Evolutionary conservation across 1,140 invertebrate genomes (phyloP).

Genomic region (Aphis craccivora): DNA sequence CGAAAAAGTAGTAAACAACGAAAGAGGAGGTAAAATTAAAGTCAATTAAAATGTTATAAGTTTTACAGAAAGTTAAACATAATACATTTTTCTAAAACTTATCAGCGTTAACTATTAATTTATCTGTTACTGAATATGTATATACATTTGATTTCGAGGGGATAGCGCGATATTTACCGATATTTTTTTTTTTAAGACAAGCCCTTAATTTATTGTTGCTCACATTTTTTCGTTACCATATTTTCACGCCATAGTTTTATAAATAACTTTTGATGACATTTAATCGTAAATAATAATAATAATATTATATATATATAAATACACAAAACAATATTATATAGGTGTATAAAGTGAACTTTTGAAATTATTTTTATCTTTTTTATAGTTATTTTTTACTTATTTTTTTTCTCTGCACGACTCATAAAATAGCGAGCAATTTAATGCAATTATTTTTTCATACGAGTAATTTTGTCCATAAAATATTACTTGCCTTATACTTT

Average conservation of each 20-base stretch:
- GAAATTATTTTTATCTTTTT: slow-evolving; percentile 18
- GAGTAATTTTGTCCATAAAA: slow-evolving; percentile 25
- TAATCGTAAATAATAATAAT: slow-evolving; percentile 26
- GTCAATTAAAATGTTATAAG: neutral
- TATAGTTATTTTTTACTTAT: neutral
- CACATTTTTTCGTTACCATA: neutral
- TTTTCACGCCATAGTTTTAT: neutral
- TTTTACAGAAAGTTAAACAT: neutral
- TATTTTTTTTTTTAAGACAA: neutral
- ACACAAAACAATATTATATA: neutral
- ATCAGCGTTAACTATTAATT: neutral
- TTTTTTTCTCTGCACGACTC: neutral
- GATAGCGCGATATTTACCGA: neutral
- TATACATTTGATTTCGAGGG: neutral
- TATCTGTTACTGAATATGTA: neutral
- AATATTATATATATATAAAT: neutral
- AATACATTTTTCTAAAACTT: neutral
- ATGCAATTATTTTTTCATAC: slow-evolving; percentile 37
- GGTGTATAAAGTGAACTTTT: slow-evolving; percentile 17
- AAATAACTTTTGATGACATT: slow-evolving; percentile 23
- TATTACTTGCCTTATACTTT: slow-evolving; percentile 10
- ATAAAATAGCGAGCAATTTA: slow-evolving; percentile 19
- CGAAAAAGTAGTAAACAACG: neutral
- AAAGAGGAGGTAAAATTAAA: neutral
- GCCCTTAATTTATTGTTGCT: neutral